Base-by-base conservation (phyloP, 30 jellyfish, hydroid and myxozoan species). In the Cassiopea andromeda region DNA sequence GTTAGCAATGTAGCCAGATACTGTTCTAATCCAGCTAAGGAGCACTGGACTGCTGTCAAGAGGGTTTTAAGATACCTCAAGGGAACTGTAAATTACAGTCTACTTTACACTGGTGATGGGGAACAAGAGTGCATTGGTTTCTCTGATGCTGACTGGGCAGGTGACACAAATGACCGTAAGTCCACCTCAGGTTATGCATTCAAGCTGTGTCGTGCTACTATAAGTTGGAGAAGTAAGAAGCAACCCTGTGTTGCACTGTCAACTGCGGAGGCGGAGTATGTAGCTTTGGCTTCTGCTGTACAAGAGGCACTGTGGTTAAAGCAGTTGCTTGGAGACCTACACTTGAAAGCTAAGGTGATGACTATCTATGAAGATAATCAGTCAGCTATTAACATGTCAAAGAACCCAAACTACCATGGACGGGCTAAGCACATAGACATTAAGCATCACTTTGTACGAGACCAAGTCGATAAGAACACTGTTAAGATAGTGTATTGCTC, bases 91-190 rank as follows among this genome's bases (percentile, higher is more conserved):
- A 68, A 74, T 19, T 69, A 7, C 58, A 88, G 97, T 7, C 54
- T 89, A 7, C 12, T 46, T 9, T 89, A 81, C 75, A 9, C 9
- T 64, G 68, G 13, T 1, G 16, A 54, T 13, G 66, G 50, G 15
- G 68, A 54, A n/a, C 7, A 47, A 10, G 49, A 72, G 49, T 12
- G 75, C 47, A 57, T 46, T 1, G 96, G 89, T 4, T 90, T 1
- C 69, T 46, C 87, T n/a, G 97, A 84, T 80, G 94, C 97, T 0
- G 97, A 90, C 67, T 90, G 93, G 93, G 97, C 95, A 6, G 97
- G 97, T 1, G 96, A 90, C 66, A n/a, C 38, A 10, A 78, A 73
- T 27, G 88, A 61, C 13, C 45, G 93, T 2, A 87, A 60, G 68
- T 75, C 84, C 15, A 87, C 91, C 7, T 87, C 91, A 18, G 96